phyloP scores from a whole-genome alignment of 2,113 vertebrate genomes.

The Actenoides hombroni region DNA sequence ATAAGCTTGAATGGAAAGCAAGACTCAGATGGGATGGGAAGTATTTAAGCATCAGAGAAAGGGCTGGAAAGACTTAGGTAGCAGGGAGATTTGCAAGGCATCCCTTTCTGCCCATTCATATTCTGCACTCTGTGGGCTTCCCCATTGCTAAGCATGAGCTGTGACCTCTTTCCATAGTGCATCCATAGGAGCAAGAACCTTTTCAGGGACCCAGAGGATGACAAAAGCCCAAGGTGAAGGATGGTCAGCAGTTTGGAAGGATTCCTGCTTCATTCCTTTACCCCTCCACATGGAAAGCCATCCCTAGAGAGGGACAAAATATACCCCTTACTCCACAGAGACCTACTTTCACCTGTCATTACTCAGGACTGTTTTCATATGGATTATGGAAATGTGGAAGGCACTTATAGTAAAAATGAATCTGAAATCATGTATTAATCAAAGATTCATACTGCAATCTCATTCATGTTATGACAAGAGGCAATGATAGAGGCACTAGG shows the following conservation, averaged over 20 bases:
- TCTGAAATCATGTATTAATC: background rate
- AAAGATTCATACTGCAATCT: background rate
- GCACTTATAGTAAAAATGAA: background rate
- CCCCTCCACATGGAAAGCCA: fast-evolving
- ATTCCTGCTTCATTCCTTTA: background rate
- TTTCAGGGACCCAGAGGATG: background rate
- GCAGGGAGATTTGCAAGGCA: background rate
- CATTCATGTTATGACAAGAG: background rate
- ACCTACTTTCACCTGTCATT: background rate
- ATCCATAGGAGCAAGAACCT: background rate
- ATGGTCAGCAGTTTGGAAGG: background rate
- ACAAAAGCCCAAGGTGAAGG: background rate
- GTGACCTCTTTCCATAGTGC: background rate
- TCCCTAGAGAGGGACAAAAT: background rate
- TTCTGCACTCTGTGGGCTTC: background rate
- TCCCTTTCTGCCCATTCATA: background rate
- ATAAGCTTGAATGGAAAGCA: background rate
- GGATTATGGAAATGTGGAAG: background rate
- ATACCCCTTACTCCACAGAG: background rate
- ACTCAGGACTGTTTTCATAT: background rate
- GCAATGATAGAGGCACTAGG: background rate
- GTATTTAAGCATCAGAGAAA: background rate
- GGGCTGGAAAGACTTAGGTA: background rate
- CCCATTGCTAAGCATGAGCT: background rate
- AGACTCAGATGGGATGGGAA: background rate